phyloP scores from a whole-genome alignment of 2,888 invertebrate genomes.

The Phaedon cochleariae region DNA sequence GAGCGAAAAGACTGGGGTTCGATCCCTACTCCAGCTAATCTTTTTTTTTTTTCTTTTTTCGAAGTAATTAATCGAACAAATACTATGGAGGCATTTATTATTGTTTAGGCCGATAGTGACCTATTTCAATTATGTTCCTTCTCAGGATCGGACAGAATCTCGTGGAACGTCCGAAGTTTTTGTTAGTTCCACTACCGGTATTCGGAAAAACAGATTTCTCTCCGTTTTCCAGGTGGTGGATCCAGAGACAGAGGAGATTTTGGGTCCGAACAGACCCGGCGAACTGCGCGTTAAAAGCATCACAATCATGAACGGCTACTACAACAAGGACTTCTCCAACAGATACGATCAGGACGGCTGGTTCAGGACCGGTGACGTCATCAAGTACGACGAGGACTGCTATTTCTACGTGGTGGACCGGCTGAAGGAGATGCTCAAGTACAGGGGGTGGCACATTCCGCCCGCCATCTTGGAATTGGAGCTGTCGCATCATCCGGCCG shows the following conservation, averaged over 20 bases:
- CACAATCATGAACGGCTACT: conserved; percentile 61
- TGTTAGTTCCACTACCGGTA: too few relatives aligned
- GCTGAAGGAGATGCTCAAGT: conserved; percentile 65
- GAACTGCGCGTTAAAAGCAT: conserved; percentile 64
- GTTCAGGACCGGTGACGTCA: conserved; percentile 65
- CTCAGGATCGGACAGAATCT: too few relatives aligned
- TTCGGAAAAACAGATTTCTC: too few relatives aligned
- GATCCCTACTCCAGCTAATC: too few relatives aligned
- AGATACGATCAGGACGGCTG: conserved; percentile 62
- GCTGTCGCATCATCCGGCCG: conserved; percentile 51
- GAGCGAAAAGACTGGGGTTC: too few relatives aligned
- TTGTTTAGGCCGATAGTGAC: too few relatives aligned
- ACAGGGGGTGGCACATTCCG: conserved; percentile 63
- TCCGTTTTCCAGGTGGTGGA: conserved; percentile 45
- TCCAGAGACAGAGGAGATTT: conserved; percentile 49
- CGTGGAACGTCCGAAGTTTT: too few relatives aligned
- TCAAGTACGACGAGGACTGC: conserved; percentile 63
- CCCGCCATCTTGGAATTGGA: conserved; percentile 52
- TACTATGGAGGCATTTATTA: too few relatives aligned
- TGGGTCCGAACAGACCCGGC: conserved; percentile 61
- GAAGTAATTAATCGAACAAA: too few relatives aligned
- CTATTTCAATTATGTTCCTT: too few relatives aligned
- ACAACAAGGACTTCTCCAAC: conserved; percentile 61
- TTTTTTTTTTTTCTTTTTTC: too few relatives aligned
- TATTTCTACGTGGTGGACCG: conserved; percentile 64